Evolutionary conservation across 2,113 vertebrate genomes (phyloP).

Genomic region (Corvus moneduloides): DNA sequence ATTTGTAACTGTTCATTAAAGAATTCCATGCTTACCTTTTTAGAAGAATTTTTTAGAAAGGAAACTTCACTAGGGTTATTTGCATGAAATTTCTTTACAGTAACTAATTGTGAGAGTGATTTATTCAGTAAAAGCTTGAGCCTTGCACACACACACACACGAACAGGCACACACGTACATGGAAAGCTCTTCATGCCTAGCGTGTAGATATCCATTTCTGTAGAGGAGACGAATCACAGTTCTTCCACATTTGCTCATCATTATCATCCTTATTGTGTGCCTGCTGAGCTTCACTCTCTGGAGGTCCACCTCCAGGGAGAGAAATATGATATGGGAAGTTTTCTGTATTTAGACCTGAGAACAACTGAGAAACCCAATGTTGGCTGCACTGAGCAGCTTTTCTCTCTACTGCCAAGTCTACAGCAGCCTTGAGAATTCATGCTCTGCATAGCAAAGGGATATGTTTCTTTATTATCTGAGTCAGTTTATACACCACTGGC

Average conservation of each 20-base stretch:
- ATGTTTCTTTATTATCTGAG: background rate
- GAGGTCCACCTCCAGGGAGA: background rate
- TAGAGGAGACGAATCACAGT: background rate
- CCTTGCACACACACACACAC: background rate
- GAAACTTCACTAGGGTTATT: background rate
- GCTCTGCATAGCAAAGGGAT: background rate
- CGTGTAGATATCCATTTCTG: background rate
- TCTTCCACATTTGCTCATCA: background rate
- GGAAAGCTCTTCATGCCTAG: background rate
- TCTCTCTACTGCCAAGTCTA: background rate
- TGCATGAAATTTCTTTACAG: background rate
- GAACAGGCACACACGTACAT: rapidly evolving
- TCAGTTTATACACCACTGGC: background rate
- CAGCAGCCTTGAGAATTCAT: background rate
- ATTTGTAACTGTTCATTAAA: background rate
- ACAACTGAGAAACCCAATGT: background rate
- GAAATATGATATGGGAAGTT: background rate
- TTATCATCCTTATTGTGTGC: background rate
- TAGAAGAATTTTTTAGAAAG: background rate
- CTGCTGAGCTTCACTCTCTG: background rate
- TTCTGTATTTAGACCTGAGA: conserved; percentile 23
- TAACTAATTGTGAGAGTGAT: background rate
- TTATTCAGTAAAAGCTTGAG: background rate
- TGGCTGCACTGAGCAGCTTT: background rate
- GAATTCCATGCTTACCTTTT: background rate